Evolutionary conservation across 2,797 vertebrate genomes (phyloP), one percentile per base, ranked within the genome.

Genomic region (Falco naumanni): DNA sequence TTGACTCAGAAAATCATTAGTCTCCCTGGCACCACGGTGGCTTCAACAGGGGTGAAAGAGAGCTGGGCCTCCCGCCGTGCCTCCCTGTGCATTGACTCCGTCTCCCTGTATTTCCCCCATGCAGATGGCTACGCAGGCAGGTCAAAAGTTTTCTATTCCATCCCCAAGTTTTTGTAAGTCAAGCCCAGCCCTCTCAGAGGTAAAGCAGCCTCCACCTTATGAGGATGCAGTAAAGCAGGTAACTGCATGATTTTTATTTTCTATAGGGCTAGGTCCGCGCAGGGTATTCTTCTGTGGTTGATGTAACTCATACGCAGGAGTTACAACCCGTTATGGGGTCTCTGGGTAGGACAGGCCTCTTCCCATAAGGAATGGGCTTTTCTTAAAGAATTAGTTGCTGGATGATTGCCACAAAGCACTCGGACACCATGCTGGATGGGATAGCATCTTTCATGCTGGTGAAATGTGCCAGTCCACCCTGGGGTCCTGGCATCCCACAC

Each of bases 141-240:
- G 98, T 97, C 98, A 98, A 98, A 99, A 99, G 97, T 98, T 99
- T 98, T 98, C 98, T 97, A 95, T 98, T 97, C 97, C 98, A 94
- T 97, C 98, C 98, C 98, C 98, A 92, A 98, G 97, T 97, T 99
- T 99, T 98, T 98, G 98, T 98, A 99, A 99, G 97, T 98, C 99
- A 98, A 98, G 97, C 95, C 98, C 98, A 97, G 96, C 98, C 96
- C 98, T 98, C 97, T 98, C 98, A 95, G 98, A 99, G 97, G 97
- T 98, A 98, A 98, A 98, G 98, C 99, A 99, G 97, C 99, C 99
- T 97, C 99, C 99, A 91, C 98, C 99, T 97, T 99, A 99, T 97
- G 99, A 99, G 98, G 99, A 99, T 98, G 99, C 99, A 98, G 98
- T 99, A 85, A 99, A 99, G 98, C 99, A 99, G 99, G 99, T 99